Percentiles rank a stretch among this genome's conserved stretches.
phyloP scores from a whole-genome alignment of 2,113 vertebrate genomes.

The Notothenia rossii region DNA sequence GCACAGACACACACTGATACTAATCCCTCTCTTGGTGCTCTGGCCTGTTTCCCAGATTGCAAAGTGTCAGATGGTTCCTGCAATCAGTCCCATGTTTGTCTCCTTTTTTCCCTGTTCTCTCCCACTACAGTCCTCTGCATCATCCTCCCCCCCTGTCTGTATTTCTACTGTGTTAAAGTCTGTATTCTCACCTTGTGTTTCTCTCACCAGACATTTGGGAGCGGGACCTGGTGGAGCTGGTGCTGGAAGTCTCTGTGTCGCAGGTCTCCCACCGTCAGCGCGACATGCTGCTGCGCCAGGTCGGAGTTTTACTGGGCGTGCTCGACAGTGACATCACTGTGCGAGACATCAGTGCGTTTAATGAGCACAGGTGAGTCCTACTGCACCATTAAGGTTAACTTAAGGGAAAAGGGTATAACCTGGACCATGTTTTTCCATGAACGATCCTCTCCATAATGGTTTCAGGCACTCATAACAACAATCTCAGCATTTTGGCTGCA shows the following conservation, averaged over 20 bases:
- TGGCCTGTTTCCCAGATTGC: constrained; percentile 59
- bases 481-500: no score
- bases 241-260: constrained; percentile 92
- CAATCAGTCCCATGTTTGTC: background rate
- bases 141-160: rapidly evolving
- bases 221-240: constrained; percentile 94
- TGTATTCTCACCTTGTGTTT: background rate
- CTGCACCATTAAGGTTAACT: background rate
- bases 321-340: constrained; percentile 96
- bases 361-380: constrained; percentile 90
- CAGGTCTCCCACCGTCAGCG: constrained; percentile 94
- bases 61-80: constrained; percentile 37
- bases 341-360: constrained; percentile 92
- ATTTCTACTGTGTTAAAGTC: background rate
- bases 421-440: background rate
- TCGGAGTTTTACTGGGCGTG: constrained; percentile 93
- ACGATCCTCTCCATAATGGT: no score
- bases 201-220: constrained; percentile 87
- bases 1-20: constrained; percentile 44
- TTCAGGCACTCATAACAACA: no score
- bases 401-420: no score
- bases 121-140: background rate
- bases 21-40: constrained; percentile 47
- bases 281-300: constrained; percentile 97
- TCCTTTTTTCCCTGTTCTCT: background rate